These are phyloP conservation scores for Antedon bifida DNA, from an alignment of 35 echinoderm and acorn worm genomes.

Conservation along the genomic window DNA sequence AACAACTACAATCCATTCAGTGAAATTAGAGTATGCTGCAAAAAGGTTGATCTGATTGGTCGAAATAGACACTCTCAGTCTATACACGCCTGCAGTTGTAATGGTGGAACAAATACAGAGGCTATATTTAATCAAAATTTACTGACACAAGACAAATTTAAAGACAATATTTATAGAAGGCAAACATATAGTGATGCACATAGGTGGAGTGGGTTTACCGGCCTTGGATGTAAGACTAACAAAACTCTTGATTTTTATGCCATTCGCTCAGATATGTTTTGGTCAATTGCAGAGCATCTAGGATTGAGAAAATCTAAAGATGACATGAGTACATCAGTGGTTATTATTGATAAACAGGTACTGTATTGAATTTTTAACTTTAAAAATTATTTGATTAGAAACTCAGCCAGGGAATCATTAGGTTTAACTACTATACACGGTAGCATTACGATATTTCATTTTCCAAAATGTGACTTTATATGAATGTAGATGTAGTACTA, in stretches of 20 bases:
- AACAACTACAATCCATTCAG: neutral
- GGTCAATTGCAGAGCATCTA: slow-evolving; percentile 40
- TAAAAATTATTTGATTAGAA: neutral
- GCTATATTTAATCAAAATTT: no score
- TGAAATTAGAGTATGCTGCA: neutral
- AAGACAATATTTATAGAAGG: no score
- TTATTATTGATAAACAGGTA: slow-evolving; percentile 26
- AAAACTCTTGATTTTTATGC: slow-evolving; percentile 71
- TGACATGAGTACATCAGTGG: neutral
- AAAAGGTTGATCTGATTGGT: neutral
- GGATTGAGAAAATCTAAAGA: slow-evolving; percentile 13
- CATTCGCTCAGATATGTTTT: slow-evolving; percentile 49
- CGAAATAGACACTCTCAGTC: no score
- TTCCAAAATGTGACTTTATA: no score
- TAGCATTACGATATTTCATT: no score
- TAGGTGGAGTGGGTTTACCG: slow-evolving; percentile 17
- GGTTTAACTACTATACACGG: no score
- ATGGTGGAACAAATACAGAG: no score
- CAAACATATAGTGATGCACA: neutral
- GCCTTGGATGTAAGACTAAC: slow-evolving; percentile 62
- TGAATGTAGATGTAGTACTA: no score
- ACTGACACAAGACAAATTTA: no score
- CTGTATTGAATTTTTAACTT: neutral
- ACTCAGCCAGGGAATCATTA: no score
- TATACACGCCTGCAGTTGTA: no score